Evolutionary conservation across 2,797 vertebrate genomes (phyloP), one percentile per base, ranked within the genome.

Genomic region (Distichodus sexfasciatus): DNA sequence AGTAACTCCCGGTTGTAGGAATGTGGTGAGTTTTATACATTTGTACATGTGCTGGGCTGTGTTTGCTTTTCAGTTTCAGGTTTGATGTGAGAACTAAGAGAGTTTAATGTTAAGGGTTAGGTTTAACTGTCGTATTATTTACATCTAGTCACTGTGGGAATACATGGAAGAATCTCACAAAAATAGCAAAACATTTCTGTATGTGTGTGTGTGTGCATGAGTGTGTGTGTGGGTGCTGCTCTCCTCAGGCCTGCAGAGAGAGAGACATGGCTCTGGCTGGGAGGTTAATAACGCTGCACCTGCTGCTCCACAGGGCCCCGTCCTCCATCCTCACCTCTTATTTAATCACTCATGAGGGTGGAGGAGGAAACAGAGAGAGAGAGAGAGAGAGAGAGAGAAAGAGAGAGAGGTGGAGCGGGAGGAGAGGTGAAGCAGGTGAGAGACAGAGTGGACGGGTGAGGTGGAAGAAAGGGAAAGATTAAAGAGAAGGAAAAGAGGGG

Each of bases 271-370:
- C 75, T 83, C 80, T 64, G 66, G 78, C 82, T 77, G 81, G 81
- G 79, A 90, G 88, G 88, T 90, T 89, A 90, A 90, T 87, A 80
- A 85, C 85, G 53, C 54, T 79, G 84, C 81, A 68, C 87, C 84
- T 60, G 83, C 79, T 86, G 84, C 86, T 84, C 88, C 17, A 74
- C 69, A 74, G 81, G 83, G 79, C 75, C 69, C 63, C 54, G 54
- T 85, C 79, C 81, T 76, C 26, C 75, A n/a, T 46, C 77, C 33
- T 40, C 82, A 59, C 76, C 75, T 66, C 69, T 73, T 81, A 85
- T 87, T 88, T 88, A 89, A 89, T 90, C 85, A 90, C 83, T 84
- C 24, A 76, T 76, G 86, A 65, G 71, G 82, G 81, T 72, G 71
- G 79, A 54, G 15, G 29, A 36, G 60, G 43, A 60, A 55, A 33